Evolutionary conservation across 2,888 invertebrate genomes (phyloP).

Genomic region (Thelaira solivaga): DNA sequence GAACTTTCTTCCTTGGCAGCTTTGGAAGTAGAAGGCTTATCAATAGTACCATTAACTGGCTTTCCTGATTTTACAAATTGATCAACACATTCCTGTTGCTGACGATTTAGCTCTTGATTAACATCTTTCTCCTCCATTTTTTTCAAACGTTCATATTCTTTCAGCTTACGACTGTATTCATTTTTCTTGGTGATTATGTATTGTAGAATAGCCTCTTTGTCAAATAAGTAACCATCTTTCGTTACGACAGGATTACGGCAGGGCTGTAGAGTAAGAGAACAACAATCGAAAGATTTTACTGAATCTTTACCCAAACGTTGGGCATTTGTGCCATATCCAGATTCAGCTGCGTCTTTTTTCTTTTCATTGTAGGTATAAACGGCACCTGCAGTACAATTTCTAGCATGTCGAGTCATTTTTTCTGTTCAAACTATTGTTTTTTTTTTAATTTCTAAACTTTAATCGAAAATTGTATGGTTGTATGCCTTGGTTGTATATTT

Average conservation of each 20-base stretch:
- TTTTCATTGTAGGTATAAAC: constrained; percentile 99
- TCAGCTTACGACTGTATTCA: constrained; percentile 91
- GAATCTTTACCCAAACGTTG: constrained; percentile 78
- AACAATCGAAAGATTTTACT: constrained; percentile 95
- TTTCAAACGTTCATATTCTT: constrained; percentile 93
- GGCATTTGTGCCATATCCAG: constrained; percentile 83
- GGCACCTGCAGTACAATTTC: constrained; percentile 98
- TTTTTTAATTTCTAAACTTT: background rate
- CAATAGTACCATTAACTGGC: constrained; percentile 68
- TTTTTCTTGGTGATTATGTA: constrained; percentile 96
- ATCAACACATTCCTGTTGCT: constrained; percentile 83
- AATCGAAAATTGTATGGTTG: too few relatives aligned
- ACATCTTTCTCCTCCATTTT: constrained; percentile 85
- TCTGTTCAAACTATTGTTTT: background rate
- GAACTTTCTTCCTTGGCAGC: constrained; percentile 76
- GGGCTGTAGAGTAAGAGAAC: constrained; percentile 96
- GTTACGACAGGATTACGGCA: constrained; percentile 95
- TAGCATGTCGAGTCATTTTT: constrained; percentile 94
- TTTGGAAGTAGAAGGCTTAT: constrained; percentile 54
- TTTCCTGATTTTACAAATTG: constrained; percentile 91
- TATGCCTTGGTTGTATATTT: background rate
- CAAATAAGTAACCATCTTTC: constrained; percentile 94
- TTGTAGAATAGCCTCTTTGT: constrained; percentile 97
- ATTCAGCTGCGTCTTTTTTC: constrained; percentile 94
- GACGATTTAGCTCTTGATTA: constrained; percentile 78